These are phyloP conservation scores for Zosterops pallidus DNA, from an alignment of 2,113 vertebrate species.

Conservation along the genomic window DNA sequence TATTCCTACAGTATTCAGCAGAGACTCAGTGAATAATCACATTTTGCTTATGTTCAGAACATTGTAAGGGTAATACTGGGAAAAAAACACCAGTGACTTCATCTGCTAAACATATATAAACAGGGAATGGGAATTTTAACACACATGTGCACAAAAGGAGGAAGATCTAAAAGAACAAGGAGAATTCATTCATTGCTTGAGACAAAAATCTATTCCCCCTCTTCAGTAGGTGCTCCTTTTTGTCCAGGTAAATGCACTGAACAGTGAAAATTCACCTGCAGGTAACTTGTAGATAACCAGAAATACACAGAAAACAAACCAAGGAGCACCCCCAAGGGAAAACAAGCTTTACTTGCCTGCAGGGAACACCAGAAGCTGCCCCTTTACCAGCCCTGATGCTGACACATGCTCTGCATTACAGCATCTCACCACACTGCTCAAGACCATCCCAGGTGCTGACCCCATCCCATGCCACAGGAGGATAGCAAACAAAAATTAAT, in stretches of 20 bases:
- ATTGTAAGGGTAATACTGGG: neutral
- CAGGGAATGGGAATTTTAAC: slow-evolving; percentile 20
- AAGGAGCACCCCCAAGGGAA: neutral
- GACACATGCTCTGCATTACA: neutral
- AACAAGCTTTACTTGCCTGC: neutral
- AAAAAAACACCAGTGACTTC: slow-evolving; percentile 52
- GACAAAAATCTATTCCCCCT: neutral
- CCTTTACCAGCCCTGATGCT: neutral
- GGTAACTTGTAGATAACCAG: neutral
- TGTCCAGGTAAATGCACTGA: neutral
- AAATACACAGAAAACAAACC: neutral
- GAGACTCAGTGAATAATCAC: slow-evolving; percentile 24
- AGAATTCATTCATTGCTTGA: neutral
- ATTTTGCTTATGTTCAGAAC: slow-evolving; percentile 23
- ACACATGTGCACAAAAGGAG: neutral
- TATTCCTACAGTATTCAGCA: slow-evolving; percentile 29
- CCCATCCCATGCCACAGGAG: neutral
- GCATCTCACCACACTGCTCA: rapidly evolving
- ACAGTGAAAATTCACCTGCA: neutral
- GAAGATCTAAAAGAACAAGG: neutral
- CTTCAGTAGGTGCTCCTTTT: neutral
- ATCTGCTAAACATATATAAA: slow-evolving; percentile 21
- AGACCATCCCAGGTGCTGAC: neutral
- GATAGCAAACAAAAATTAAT: neutral
- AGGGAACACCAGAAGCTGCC: neutral